A percentile compares a stretch with the other conserved stretches of the same genome.
phyloP scores from a whole-genome alignment of 2,888 invertebrate genomes.

The Pterostichus madidus region DNA sequence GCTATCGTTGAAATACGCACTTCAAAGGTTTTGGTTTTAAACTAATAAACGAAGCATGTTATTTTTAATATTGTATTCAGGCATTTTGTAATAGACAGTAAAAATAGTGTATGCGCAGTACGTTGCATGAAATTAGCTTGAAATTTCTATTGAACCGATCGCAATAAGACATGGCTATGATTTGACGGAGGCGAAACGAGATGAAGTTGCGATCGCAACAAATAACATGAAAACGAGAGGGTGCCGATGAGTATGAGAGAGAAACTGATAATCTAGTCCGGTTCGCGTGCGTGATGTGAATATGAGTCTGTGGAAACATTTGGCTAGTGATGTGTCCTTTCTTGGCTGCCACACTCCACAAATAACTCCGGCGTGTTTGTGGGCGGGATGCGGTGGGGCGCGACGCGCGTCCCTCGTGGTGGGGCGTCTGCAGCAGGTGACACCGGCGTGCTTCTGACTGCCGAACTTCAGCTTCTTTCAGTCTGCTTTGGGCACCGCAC shows the following conservation, averaged over 20 bases:
- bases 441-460: slow-evolving; percentile 50
- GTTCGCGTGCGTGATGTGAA: slow-evolving; percentile 55
- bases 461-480: slow-evolving; percentile 62
- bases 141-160: slow-evolving; percentile 7
- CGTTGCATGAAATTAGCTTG: slow-evolving; percentile 32
- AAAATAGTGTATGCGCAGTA: slow-evolving; percentile 11
- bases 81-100: slow-evolving; percentile 21
- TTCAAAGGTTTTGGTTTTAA: slow-evolving; percentile 13
- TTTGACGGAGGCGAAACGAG: slow-evolving; percentile 8
- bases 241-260: slow-evolving; percentile 35
- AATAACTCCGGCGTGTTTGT: slow-evolving; percentile 76
- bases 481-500: slow-evolving; percentile 66
- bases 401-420: slow-evolving; percentile 51
- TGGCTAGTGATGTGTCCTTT: slow-evolving; percentile 78
- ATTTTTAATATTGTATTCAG: slow-evolving; percentile 12
- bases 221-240: slow-evolving; percentile 20
- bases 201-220: background rate
- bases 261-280: slow-evolving; percentile 31
- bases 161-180: background rate
- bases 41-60: slow-evolving; percentile 24
- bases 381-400: slow-evolving; percentile 65
- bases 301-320: slow-evolving; percentile 66
- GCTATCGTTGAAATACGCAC: slow-evolving; percentile 10
- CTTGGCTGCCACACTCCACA: slow-evolving; percentile 81
- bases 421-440: slow-evolving; percentile 65